Evolutionary conservation across 2,113 vertebrate genomes (phyloP).

Genomic region (Saimiri boliviensis): DNA sequence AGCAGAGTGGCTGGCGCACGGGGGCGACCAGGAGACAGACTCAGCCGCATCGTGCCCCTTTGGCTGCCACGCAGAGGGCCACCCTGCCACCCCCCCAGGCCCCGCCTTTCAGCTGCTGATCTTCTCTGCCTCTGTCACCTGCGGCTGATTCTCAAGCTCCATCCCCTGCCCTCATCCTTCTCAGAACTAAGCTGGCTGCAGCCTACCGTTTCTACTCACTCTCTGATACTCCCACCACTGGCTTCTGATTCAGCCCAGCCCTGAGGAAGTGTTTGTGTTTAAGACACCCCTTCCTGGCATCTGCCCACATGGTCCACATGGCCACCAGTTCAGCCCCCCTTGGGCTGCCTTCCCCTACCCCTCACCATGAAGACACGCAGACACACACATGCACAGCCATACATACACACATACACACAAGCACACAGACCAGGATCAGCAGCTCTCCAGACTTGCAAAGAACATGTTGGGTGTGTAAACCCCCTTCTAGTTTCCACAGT

Average conservation of each 20-base stretch:
- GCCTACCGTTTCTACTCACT: background rate
- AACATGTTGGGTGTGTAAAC: background rate
- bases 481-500: background rate
- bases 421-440: background rate
- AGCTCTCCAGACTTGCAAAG: background rate
- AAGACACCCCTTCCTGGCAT: background rate
- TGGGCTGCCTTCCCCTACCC: too few species aligned
- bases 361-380: rapidly evolving
- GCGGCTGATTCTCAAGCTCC: background rate
- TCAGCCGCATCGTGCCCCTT: background rate
- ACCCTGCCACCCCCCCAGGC: too few species aligned
- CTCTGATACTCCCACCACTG: rapidly evolving
- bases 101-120: rapidly evolving
- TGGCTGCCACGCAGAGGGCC: background rate
- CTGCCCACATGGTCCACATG: background rate
- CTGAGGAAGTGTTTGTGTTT: too few species aligned
- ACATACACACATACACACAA: background rate
- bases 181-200: background rate
- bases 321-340: background rate
- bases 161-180: background rate
- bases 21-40: background rate
- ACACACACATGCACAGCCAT: background rate
- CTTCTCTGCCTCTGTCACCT: background rate
- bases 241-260: too few species aligned
- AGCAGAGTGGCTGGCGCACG: rapidly evolving